Base-by-base conservation (phyloP, 2,888 invertebrate genomes). In the Agrilus mali region DNA sequence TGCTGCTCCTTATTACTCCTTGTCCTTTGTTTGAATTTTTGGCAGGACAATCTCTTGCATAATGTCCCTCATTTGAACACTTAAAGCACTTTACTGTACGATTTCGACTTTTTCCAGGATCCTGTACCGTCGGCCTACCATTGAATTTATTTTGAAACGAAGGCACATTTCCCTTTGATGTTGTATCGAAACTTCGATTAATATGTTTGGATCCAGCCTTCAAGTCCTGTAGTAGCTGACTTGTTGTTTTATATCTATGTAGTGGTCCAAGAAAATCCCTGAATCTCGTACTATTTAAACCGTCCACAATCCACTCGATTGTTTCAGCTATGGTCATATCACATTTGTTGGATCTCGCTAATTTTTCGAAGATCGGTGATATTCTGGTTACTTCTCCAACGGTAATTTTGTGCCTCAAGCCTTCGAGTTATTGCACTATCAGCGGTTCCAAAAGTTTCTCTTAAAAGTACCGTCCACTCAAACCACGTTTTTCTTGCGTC, bases 281-380 rank as follows among this genome's bases (percentile, higher is more conserved):
- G 35, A 33, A 42, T 12, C 45, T 20, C 7, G 6, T 31, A 37
- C 44, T 47, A 17, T 45, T 42, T 33, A 49, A 34, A 10, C 51
- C 51, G 35, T 47, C 42, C 10, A 52, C 47, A 10, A 52, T 49
- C 51, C 51, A 51, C 16, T 51, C 49, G n/a, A 52, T 48, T 7
- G 41, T 44, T 42, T 52, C 50, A 6, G 33, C 16, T 7, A 46
- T 36, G 0, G 27, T 39, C 53, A 54, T 54, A 3, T 35, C 44
- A 4, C 52, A 54, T 36, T 45, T 47, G 16, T 51, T 50, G 36
- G 50, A 55, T 41, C 31, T 50, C 6, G 51, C 33, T 22, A 55
- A 35, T 41, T 54, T 54, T 34, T 53, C 52, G 36, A 52, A 51
- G 17, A 17, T 17, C 17, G 3, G 17, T 17, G 17, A 17, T 17